Conservation (phyloP, 2,797 vertebrate species). For the Adelosebastes latens region DNA sequence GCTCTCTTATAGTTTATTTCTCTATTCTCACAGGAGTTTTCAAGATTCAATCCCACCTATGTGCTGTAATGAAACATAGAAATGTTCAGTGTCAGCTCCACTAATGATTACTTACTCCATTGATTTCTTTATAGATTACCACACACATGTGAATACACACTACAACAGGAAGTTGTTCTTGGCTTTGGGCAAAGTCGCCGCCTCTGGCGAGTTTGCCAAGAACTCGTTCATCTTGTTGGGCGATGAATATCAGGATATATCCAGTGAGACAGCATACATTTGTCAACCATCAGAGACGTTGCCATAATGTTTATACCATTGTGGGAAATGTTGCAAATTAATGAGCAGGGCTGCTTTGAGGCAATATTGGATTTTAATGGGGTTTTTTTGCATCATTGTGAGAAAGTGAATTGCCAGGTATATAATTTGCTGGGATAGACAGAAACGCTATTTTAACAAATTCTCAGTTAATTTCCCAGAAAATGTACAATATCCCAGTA, state of each 20-base stretch:
- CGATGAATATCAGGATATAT: not conserved
- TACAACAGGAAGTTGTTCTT: not conserved
- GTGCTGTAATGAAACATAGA: conserved; percentile 17
- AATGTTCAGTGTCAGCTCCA: not conserved
- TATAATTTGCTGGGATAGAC: not conserved
- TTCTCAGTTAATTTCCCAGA: not conserved
- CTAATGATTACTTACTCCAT: not conserved
- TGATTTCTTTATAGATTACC: conserved; percentile 8
- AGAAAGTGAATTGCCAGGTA: not conserved
- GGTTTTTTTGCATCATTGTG: not conserved
- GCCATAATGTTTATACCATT: not conserved
- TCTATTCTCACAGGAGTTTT: conserved; percentile 13
- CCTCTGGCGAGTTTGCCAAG: not conserved
- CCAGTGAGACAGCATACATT: not conserved
- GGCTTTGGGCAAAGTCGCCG: not conserved
- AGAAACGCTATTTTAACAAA: not conserved
- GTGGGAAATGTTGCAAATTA: conserved; percentile 10
- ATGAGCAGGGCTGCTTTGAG: not conserved
- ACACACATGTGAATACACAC: not conserved
- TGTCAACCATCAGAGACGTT: not conserved
- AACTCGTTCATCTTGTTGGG: not conserved
- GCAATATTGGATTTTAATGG: not conserved
- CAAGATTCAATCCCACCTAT: conserved; percentile 13
- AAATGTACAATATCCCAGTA: not conserved
- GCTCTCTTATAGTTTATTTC: conserved; percentile 17